These are phyloP conservation scores for Drosophila equinoxialis DNA, from an alignment of 1,140 invertebrate species.

Conservation along the genomic window DNA sequence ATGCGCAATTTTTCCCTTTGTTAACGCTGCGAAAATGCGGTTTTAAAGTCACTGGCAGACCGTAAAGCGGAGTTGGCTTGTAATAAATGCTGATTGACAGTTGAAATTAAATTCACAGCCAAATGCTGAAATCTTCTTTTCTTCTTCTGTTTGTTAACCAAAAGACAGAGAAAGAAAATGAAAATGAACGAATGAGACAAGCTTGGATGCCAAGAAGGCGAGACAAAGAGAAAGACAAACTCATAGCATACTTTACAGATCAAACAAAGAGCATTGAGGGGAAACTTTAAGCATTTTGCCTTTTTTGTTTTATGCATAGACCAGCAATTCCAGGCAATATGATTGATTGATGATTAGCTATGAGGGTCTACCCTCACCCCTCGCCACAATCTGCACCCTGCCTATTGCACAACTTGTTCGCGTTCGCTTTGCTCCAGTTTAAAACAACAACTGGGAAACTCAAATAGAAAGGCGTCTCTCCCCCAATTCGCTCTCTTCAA, in stretches of 20 bases:
- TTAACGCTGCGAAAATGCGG: slow-evolving; percentile 28
- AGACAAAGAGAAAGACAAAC: slow-evolving; percentile 23
- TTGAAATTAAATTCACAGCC: slow-evolving; percentile 44
- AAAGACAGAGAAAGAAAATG: background rate
- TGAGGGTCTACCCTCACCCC: background rate
- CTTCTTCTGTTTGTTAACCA: slow-evolving; percentile 13
- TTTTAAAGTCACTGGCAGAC: slow-evolving; percentile 38
- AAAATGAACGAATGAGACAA: slow-evolving; percentile 11
- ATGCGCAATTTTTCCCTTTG: slow-evolving; percentile 36
- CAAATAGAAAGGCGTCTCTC: slow-evolving; percentile 40
- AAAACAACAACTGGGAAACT: slow-evolving; percentile 59
- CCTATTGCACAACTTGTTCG: background rate
- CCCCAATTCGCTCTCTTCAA: slow-evolving; percentile 9
- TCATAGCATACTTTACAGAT: slow-evolving; percentile 35
- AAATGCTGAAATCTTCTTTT: slow-evolving; percentile 18
- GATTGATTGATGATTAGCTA: slow-evolving; percentile 73
- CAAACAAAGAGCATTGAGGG: slow-evolving; percentile 12
- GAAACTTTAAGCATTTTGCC: slow-evolving; percentile 42
- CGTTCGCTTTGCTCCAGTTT: slow-evolving; percentile 37
- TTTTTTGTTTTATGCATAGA: slow-evolving; percentile 53
- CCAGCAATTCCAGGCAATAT: slow-evolving; percentile 49
- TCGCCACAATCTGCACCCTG: background rate
- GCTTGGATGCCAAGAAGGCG: slow-evolving; percentile 14
- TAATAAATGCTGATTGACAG: slow-evolving; percentile 60
- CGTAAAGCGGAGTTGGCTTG: slow-evolving; percentile 11